Conservation (phyloP, 2,888 invertebrate genomes). For the Ceraclea dissimilis region DNA sequence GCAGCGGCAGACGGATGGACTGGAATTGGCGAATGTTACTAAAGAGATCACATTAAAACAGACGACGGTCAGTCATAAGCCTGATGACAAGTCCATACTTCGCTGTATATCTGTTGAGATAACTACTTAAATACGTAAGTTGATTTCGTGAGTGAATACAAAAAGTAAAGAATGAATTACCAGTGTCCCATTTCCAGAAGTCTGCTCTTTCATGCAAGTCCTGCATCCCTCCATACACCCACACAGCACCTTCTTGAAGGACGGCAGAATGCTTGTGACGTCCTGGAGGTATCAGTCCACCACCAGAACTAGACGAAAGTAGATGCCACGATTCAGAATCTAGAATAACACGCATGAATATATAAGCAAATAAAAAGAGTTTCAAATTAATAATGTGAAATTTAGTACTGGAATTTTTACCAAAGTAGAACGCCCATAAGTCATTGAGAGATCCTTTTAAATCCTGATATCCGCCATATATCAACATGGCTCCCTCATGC, state of each 20-base stretch:
- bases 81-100: no score
- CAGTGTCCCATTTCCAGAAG: constrained; percentile 73
- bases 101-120: no score
- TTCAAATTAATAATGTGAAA: background rate
- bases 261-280: constrained; percentile 82
- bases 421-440: constrained; percentile 82
- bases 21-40: no score
- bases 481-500: constrained; percentile 68
- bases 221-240: constrained; percentile 84
- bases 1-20: no score
- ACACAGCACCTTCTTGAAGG: constrained; percentile 69
- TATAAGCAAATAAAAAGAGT: no score
- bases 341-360: constrained; percentile 39
- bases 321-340: constrained; percentile 79
- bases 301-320: constrained; percentile 40
- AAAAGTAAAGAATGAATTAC: no score
- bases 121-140: no score
- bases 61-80: no score
- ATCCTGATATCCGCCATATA: constrained; percentile 86
- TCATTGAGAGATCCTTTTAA: constrained; percentile 76
- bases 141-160: no score
- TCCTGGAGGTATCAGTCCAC: constrained; percentile 48
- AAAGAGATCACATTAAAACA: no score
- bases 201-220: constrained; percentile 71
- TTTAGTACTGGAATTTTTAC: constrained; percentile 37